phyloP scores from a whole-genome alignment of 2,888 invertebrate genomes.

The Drosophila leonis region DNA sequence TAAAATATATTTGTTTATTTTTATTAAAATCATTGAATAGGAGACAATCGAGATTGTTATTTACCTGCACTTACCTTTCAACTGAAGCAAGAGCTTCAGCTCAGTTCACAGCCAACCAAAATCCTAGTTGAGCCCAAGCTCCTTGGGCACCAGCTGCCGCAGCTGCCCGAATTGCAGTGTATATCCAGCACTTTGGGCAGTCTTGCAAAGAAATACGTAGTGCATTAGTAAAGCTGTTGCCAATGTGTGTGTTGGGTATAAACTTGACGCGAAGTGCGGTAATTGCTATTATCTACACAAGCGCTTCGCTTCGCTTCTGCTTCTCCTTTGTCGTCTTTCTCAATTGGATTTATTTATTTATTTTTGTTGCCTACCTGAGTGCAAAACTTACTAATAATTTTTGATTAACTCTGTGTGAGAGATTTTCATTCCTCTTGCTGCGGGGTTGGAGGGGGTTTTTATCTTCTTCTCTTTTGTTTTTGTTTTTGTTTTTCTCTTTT shows the following conservation, averaged over 20 bases:
- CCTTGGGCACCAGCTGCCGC: conserved; percentile 37
- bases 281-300: conserved; percentile 44
- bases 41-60: conserved; percentile 9
- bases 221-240: conserved; percentile 67
- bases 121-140: conserved; percentile 41
- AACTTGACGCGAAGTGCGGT: conserved; percentile 43
- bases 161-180: conserved; percentile 41
- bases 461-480: too few species aligned
- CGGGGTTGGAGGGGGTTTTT: conserved; percentile 10
- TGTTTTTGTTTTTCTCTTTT: neutral
- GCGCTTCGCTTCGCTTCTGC: too few species aligned
- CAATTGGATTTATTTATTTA: conserved; percentile 2
- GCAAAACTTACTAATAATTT: conserved; percentile 36
- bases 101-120: conserved; percentile 41
- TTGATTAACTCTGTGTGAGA: conserved; percentile 15
- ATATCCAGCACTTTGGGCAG: conserved; percentile 68
- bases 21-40: conserved; percentile 5
- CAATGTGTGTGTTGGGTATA: conserved; percentile 26
- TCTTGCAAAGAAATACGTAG: conserved; percentile 78
- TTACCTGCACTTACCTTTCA: conserved; percentile 62
- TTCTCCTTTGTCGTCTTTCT: conserved; percentile 20
- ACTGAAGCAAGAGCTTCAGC: conserved; percentile 29
- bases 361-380: conserved; percentile 35
- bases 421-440: conserved; percentile 22
- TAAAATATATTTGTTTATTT: conserved; percentile 20